Evolutionary conservation across 2,113 vertebrate genomes (phyloP).

Genomic region (Cololabis saira): DNA sequence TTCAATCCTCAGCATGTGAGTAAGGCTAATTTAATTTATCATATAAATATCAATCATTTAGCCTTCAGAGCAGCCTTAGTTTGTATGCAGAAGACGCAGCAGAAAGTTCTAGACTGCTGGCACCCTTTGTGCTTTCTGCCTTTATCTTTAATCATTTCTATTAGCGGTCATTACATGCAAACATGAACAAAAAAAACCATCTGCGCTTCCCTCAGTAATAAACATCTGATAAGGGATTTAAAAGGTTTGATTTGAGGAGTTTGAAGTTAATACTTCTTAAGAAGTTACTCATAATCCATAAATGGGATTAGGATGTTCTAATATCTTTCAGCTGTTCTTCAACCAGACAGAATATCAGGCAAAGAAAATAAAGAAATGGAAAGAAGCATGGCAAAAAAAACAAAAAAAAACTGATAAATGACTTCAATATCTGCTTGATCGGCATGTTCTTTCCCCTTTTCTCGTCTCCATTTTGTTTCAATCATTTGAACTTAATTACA

Average conservation of each 20-base stretch:
- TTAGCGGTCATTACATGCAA: neutral
- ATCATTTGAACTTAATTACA: slow-evolving; percentile 58
- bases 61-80: neutral
- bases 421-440: slow-evolving; percentile 29
- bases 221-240: slow-evolving; percentile 31
- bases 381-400: neutral
- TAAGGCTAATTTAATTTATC: neutral
- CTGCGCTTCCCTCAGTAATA: neutral
- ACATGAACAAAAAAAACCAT: neutral
- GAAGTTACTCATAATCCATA: slow-evolving; percentile 32
- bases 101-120: neutral
- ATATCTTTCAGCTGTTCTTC: slow-evolving; percentile 7
- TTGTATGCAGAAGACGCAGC: neutral
- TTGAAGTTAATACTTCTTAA: slow-evolving; percentile 20
- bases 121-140: neutral
- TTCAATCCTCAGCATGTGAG: neutral
- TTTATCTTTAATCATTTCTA: neutral
- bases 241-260: slow-evolving; percentile 25
- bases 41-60: slow-evolving; percentile 12
- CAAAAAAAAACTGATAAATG: slow-evolving; percentile 8
- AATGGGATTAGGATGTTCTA: slow-evolving; percentile 33
- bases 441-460: neutral
- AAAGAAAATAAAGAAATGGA: slow-evolving; percentile 1
- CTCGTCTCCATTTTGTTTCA: no score
- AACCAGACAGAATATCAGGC: slow-evolving; percentile 7